These are phyloP conservation scores for Ostrea denselamellosa DNA, from an alignment of 1,140 invertebrate genomes.

Conservation along the genomic window DNA sequence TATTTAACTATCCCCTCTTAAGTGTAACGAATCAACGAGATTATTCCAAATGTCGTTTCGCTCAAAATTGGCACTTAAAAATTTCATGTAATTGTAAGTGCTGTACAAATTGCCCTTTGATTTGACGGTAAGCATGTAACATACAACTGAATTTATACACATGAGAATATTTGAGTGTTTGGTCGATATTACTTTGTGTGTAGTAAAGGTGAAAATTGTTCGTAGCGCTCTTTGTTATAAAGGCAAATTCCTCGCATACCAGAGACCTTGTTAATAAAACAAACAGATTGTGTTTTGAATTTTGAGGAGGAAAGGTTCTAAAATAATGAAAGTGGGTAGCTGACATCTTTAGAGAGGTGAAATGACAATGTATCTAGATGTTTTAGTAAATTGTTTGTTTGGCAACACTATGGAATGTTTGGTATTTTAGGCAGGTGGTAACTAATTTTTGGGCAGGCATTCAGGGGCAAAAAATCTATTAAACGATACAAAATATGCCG, in stretches of 20 bases:
- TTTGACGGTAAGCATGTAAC: background rate
- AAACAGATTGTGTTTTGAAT: conserved; percentile 9
- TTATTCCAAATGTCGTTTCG: background rate
- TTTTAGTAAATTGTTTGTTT: background rate
- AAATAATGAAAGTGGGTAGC: background rate
- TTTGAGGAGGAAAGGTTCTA: conserved; percentile 9
- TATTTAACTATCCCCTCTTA: background rate
- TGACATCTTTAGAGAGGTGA: background rate
- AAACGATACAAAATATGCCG: conserved; percentile 8
- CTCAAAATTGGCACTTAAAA: background rate
- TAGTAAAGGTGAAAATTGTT: background rate
- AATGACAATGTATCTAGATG: background rate
- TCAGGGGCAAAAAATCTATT: conserved; percentile 24
- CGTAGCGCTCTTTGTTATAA: background rate
- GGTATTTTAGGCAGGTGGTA: conserved; percentile 34
- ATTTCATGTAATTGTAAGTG: background rate
- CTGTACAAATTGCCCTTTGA: background rate
- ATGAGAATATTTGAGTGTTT: conserved; percentile 4
- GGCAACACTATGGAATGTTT: conserved; percentile 26
- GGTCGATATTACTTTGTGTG: conserved; percentile 10
- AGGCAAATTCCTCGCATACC: conserved; percentile 20
- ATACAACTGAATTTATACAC: background rate
- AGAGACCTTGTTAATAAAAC: conserved; percentile 6
- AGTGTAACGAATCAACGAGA: background rate
- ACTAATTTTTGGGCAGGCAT: conserved; percentile 19